These are phyloP conservation scores for Adineta ricciae DNA, from an alignment of 2,888 invertebrate genomes.

Conservation along the genomic window DNA sequence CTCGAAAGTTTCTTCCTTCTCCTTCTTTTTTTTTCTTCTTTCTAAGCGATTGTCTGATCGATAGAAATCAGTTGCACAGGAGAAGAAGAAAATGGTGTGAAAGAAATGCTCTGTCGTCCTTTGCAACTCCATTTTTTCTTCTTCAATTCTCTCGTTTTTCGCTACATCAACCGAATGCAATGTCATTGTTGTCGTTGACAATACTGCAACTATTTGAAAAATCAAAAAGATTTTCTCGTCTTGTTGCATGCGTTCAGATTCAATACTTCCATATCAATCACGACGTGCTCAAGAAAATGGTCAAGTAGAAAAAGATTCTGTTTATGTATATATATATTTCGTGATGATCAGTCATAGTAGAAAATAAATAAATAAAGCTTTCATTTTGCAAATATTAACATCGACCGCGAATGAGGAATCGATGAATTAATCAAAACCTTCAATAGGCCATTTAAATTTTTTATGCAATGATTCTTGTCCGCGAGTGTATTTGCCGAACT, in stretches of 20 bases:
- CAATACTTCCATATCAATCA: neutral
- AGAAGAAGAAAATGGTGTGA: neutral
- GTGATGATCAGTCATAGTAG: neutral
- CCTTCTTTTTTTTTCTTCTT: too few relatives aligned
- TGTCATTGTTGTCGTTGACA: neutral
- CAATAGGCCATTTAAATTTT: slow-evolving; percentile 31
- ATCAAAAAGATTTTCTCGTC: neutral
- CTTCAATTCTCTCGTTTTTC: neutral
- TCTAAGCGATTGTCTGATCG: neutral
- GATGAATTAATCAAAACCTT: slow-evolving; percentile 19
- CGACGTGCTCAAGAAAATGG: neutral
- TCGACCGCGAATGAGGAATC: neutral
- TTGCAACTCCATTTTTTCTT: neutral
- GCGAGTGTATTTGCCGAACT: slow-evolving; percentile 23
- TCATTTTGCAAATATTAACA: neutral
- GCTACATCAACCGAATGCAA: neutral
- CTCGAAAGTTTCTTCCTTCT: neutral
- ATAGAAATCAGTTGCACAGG: neutral
- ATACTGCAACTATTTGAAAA: neutral
- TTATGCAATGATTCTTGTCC: slow-evolving; percentile 21
- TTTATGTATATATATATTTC: too few relatives aligned
- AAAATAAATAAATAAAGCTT: neutral
- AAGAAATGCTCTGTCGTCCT: neutral
- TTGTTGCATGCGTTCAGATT: neutral
- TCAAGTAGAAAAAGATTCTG: too few relatives aligned